phyloP scores from a whole-genome alignment of 1,140 invertebrate species.

The Cydia fagiglandana region DNA sequence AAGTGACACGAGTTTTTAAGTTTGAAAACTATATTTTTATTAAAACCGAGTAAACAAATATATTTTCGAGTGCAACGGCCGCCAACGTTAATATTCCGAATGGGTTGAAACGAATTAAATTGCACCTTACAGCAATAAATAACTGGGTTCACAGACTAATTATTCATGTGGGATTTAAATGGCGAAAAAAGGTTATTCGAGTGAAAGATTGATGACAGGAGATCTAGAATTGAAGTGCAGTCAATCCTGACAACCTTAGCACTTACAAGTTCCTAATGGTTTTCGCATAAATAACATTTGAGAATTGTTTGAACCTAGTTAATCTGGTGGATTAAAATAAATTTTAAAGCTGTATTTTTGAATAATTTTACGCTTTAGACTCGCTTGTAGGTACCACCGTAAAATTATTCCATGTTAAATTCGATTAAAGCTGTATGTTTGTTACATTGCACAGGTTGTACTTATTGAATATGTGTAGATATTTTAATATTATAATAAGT shows the following conservation, averaged over 20 bases:
- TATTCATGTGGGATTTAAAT: conserved; percentile 17
- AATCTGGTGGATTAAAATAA: too few species aligned
- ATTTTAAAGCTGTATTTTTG: too few species aligned
- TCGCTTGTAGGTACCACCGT: too few species aligned
- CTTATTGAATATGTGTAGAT: too few species aligned
- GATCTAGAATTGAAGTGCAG: not conserved
- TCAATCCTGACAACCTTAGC: not conserved
- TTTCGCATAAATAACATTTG: not conserved
- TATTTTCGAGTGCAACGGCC: conserved; percentile 9
- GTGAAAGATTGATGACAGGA: not conserved
- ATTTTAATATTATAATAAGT: too few species aligned
- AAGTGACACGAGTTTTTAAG: not conserved
- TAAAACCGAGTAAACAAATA: conserved; percentile 33
- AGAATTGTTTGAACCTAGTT: not conserved
- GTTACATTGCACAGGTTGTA: too few species aligned
- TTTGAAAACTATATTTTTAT: conserved; percentile 31
- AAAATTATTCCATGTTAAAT: too few species aligned
- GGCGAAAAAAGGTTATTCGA: conserved; percentile 13
- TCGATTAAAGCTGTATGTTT: too few species aligned
- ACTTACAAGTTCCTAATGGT: too few species aligned
- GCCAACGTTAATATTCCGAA: conserved; percentile 32
- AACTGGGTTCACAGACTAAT: conserved; percentile 24
- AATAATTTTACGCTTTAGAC: too few species aligned
- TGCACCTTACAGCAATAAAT: conserved; percentile 32
- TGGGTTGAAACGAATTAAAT: conserved; percentile 35